Base-by-base conservation (phyloP, 2,888 invertebrate genomes). In the Pseudanteris insignis region DNA sequence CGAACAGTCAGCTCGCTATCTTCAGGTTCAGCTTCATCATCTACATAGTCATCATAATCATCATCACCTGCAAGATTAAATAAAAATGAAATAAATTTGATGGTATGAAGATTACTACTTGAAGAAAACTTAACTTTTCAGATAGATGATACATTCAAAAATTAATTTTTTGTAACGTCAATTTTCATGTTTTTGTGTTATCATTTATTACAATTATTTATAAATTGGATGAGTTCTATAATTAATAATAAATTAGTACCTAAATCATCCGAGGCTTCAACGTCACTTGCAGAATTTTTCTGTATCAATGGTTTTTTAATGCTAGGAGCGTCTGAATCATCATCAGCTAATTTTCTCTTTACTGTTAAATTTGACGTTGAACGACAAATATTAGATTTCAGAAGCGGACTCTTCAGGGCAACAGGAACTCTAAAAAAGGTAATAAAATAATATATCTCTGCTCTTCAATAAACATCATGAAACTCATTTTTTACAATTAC, bases 11-110 rank as follows among this genome's bases (percentile, higher is more conserved):
- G 71, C 64, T 80, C 78, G 2, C 57, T 66, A 2, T 70, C 65
- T 29, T 78, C 77, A 3, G 67, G 60, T n/a, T 76, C 77, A 2
- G 59, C 67, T n/a, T 74, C 76, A 30, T 79, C 79, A 7, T 75
- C 75, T 2, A 72, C 62, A 12, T 76, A 76, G 44, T 75, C 78
- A 15, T 75, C 72, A 8, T 55, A 70, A 36, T 75, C 73, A 38
- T 76, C 72, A 11, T 48, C 41, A 32, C 12, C 53, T 54, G 15
- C 1, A 46, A 47, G n/a, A n/a, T n/a, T n/a, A n/a, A n/a, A n/a
- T n/a, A n/a, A n/a, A n/a, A n/a, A n/a, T n/a, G n/a, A n/a, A n/a
- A n/a, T n/a, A n/a, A n/a, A n/a, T n/a, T n/a, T n/a, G n/a, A n/a
- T n/a, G n/a, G n/a, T n/a, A n/a, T n/a, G n/a, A n/a, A n/a, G n/a